Evolutionary conservation across 2,113 vertebrate species (phyloP).

Genomic region (Oxyruncus cristatus): DNA sequence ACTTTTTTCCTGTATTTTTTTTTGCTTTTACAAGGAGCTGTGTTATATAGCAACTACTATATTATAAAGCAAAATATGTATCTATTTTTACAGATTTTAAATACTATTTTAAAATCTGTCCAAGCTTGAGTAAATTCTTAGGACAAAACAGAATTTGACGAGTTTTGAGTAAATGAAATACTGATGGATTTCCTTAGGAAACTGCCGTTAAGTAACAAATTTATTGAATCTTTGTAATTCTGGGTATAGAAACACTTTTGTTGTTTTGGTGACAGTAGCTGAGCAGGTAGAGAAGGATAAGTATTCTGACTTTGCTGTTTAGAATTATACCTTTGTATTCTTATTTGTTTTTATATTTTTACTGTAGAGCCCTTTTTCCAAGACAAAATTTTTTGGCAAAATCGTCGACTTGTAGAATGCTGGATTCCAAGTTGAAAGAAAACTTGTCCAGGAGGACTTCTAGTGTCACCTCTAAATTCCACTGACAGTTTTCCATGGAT

Average conservation of each 20-base stretch:
- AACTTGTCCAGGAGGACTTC: neutral
- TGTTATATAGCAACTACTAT: neutral
- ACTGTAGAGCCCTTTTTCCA: neutral
- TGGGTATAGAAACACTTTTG: neutral
- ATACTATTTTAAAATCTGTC: neutral
- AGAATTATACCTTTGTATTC: neutral
- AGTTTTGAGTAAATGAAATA: neutral
- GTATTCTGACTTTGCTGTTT: neutral
- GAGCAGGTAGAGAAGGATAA: neutral
- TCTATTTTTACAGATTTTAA: neutral
- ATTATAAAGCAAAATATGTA: neutral
- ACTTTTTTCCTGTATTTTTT: neutral
- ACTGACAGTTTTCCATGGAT: neutral
- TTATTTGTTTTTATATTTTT: neutral
- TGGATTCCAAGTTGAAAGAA: neutral
- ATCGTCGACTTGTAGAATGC: neutral
- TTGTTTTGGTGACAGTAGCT: neutral
- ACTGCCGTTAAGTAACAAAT: neutral
- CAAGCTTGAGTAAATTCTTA: neutral
- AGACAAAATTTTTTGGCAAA: neutral
- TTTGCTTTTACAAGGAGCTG: neutral
- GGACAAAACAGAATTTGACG: neutral
- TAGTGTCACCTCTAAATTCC: neutral
- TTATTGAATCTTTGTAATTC: neutral
- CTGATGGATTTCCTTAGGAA: neutral